A percentile compares a stretch with the other conserved stretches of the same genome.
Evolutionary conservation across 2,113 vertebrate genomes (phyloP).

Genomic region (Aphyosemion australe): DNA sequence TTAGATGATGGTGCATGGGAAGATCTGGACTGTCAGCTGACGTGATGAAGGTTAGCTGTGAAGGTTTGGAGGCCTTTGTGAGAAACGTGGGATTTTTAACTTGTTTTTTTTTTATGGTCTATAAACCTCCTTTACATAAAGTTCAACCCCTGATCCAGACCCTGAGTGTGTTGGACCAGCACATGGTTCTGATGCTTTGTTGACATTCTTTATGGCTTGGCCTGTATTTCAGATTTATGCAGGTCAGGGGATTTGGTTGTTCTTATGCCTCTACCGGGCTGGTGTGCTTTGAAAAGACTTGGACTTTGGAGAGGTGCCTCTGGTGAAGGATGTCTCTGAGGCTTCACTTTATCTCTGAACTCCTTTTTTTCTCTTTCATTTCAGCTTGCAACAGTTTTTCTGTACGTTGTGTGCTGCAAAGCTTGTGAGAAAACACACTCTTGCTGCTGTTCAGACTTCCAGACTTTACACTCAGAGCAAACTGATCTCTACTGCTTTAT

Average conservation of each 20-base stretch:
- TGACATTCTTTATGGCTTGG: slow-evolving; percentile 73
- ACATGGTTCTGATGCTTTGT: slow-evolving; percentile 62
- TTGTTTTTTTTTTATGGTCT: too few relatives aligned
- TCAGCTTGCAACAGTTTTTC: too few relatives aligned
- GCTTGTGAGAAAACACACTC: slow-evolving; percentile 36
- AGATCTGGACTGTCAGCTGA: too few relatives aligned
- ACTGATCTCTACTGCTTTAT: slow-evolving; percentile 44
- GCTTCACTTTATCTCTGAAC: slow-evolving; percentile 27
- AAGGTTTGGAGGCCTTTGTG: slow-evolving; percentile 20
- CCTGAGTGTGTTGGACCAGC: slow-evolving; percentile 32
- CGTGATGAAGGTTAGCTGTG: neutral
- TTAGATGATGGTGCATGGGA: too few relatives aligned
- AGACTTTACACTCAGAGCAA: slow-evolving; percentile 53
- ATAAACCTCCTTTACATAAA: too few relatives aligned
- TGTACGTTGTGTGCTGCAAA: too few relatives aligned
- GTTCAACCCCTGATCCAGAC: slow-evolving; percentile 36
- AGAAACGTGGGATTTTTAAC: too few relatives aligned
- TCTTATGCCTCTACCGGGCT: slow-evolving; percentile 50
- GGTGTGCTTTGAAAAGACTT: slow-evolving; percentile 32
- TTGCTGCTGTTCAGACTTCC: slow-evolving; percentile 20
- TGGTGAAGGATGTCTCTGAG: slow-evolving; percentile 24
- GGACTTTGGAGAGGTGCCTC: slow-evolving; percentile 37
- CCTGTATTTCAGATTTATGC: slow-evolving; percentile 69
- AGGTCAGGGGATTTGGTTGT: slow-evolving; percentile 71
- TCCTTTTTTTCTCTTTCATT: slow-evolving; percentile 1